A percentile compares a stretch with the other conserved stretches of the same genome.
These are phyloP conservation scores for Pandemis cinnamomeana DNA, from an alignment of 2,888 invertebrate species.

Conservation along the genomic window DNA sequence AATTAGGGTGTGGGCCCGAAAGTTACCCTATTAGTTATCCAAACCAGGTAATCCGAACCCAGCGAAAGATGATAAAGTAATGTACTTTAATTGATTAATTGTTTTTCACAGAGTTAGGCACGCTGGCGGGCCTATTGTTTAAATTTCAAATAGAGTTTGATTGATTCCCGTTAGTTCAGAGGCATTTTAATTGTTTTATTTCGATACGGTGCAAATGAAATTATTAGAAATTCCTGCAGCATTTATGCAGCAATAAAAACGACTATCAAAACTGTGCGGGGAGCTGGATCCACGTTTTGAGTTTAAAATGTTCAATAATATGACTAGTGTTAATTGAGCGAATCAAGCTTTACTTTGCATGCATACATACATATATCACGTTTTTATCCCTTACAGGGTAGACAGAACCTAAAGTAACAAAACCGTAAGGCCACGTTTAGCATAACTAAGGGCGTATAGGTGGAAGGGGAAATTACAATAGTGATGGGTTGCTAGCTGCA, in stretches of 20 bases:
- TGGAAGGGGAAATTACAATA: too few relatives aligned
- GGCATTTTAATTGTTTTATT: conserved; percentile 2
- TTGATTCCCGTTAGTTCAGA: background rate
- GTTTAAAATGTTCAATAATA: too few relatives aligned
- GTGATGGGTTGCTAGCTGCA: too few relatives aligned
- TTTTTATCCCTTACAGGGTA: too few relatives aligned
- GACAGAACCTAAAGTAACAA: too few relatives aligned
- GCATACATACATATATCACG: too few relatives aligned
- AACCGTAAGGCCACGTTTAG: too few relatives aligned
- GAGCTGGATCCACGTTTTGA: too few relatives aligned
- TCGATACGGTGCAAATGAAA: background rate
- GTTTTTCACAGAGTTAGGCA: conserved; percentile 2
- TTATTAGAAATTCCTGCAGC: background rate
- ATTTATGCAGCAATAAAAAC: background rate
- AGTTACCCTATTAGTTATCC: conserved; percentile 45
- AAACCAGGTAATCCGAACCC: conserved; percentile 40
- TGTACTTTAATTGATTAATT: conserved; percentile 38
- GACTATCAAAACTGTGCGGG: too few relatives aligned
- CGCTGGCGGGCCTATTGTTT: background rate
- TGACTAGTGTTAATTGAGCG: too few relatives aligned
- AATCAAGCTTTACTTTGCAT: too few relatives aligned
- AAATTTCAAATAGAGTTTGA: conserved; percentile 7
- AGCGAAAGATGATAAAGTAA: conserved; percentile 43
- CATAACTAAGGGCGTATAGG: too few relatives aligned
- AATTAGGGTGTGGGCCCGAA: conserved; percentile 38